Base-by-base conservation (phyloP, 2,888 invertebrate species). In the Laspeyria flexula region DNA sequence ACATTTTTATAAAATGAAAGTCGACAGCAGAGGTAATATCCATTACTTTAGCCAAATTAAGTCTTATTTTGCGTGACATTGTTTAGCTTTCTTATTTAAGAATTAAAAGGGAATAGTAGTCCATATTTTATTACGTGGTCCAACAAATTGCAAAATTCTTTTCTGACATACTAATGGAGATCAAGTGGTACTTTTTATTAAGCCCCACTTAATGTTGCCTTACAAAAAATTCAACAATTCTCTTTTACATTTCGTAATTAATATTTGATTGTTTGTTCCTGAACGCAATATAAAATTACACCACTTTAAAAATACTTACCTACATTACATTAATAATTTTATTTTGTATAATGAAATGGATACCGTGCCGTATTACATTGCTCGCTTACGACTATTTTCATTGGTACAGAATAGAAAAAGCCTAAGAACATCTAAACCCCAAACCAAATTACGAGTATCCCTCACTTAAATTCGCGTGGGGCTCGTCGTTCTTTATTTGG, bases 61-160 rank as follows among this genome's bases (percentile, higher is more conserved):
- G 82, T 77, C 81, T 82, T 83, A 82, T 85, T 86, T 82, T 81
- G 80, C 87, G 86, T 86, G 86, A 85, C 85, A 77, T 73, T 81
- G 75, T 83, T 84, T 78, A 76, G 78, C 75, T 81, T 80, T 80
- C 73, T 79, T 79, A 73, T 80, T 79, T 83, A 78, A 79, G 71
- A 82, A 83, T 81, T 82, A 79, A 77, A 69, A 73, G 67, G 54
- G 65, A 72, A 69, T 81, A 82, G 65, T 67, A 60, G 43, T 62
- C 56, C 59, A 68, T 71, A 69, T 69, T 69, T 69, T 67, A 83
- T 81, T 79, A 74, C 71, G 71, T 69, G 73, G 67, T 75, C 52
- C 63, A 67, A 73, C 72, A 77, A 83, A 60, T 81, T 80, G 72
- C 75, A 73, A 75, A 78, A 75, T 79, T 77, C 49, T 58, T 60